Conservation (phyloP, 2,888 invertebrate species). For the Acrobasis repandana region DNA sequence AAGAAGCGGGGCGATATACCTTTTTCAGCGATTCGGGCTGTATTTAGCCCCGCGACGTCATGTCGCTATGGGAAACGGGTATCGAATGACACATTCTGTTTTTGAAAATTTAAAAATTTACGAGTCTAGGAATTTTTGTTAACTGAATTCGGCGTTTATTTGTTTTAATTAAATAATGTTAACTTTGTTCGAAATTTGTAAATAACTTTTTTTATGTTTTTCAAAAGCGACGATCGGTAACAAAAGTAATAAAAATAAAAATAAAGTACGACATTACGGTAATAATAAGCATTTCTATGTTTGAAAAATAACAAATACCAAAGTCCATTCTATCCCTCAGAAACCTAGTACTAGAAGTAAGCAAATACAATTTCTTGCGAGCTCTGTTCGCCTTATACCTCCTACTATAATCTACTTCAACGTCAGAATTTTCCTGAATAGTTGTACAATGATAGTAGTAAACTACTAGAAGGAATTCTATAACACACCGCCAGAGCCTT, state of each 20-base stretch:
- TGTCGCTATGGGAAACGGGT: not conserved
- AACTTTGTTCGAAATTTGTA: too few species aligned
- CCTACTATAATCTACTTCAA: constrained; percentile 60
- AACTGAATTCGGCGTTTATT: too few species aligned
- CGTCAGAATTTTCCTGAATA: constrained; percentile 36
- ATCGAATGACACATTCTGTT: not conserved
- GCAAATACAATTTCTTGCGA: constrained; percentile 29
- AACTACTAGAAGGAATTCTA: constrained; percentile 45
- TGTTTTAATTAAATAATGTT: too few species aligned
- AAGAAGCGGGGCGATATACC: constrained; percentile 13
- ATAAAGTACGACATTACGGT: not conserved
- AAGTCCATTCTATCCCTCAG: not conserved
- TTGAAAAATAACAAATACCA: not conserved
- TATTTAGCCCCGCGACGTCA: not conserved
- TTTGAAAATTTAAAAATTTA: too few species aligned
- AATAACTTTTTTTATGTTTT: too few species aligned
- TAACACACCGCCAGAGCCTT: constrained; percentile 35
- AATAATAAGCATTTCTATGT: not conserved
- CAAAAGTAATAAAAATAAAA: too few species aligned
- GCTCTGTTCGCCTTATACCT: constrained; percentile 46
- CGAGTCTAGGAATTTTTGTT: too few species aligned
- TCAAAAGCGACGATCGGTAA: too few species aligned
- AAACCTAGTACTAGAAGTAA: constrained; percentile 29
- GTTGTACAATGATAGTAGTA: constrained; percentile 35
- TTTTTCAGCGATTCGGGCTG: constrained; percentile 16